Base-by-base conservation (phyloP, 2,888 invertebrate genomes). In the Neuroscelio doddi region DNA sequence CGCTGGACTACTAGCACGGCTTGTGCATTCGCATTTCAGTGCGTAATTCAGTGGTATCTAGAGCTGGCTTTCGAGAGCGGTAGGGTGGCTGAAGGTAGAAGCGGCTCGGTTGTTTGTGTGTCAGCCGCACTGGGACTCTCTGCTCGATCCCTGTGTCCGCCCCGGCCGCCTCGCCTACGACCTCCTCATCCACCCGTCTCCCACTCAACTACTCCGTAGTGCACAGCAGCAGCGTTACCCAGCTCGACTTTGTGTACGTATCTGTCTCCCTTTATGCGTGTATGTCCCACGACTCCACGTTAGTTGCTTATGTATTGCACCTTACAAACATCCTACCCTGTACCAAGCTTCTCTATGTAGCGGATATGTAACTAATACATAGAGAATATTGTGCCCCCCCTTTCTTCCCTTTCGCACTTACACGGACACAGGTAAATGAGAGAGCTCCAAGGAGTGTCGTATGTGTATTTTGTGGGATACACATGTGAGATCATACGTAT, bases 91-190 rank as follows among this genome's bases (percentile, higher is more conserved):
- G 69, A 61, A 69, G 68, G 66, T 61, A 53, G 68, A 64, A 75
- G 74, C 72, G 73, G 75, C 74, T 74, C 73, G 77, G 79, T 80
- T 81, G 82, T 82, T 83, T 83, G 83, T 83, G 82, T 84, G 83
- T 83, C 83, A 84, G 83, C 78, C 82, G 80, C 83, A 75, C 78
- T 81, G 83, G 80, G 81, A 80, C 78, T 76, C 76, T 74, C 76
- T 56, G 36, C 27, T 45, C 64, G 29, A 17, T 42, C 16, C 30
- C 55, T 34, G 52, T 38, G 29, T 38, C 15, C 41, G 17, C 44
- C 38, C 30, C 41, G 10, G 24, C 17, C 52, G 29, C 38, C 44
- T 32, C 53, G 41, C 69, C 39, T 57, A 55, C 59, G 50, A 50
- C 68, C 68, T 67, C 67, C 71, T 47, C 68, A 53, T 49, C 50